Percentiles rank a stretch among this genome's conserved stretches.
Conservation (phyloP, 2,113 vertebrate genomes). For the Pongo abelii region DNA sequence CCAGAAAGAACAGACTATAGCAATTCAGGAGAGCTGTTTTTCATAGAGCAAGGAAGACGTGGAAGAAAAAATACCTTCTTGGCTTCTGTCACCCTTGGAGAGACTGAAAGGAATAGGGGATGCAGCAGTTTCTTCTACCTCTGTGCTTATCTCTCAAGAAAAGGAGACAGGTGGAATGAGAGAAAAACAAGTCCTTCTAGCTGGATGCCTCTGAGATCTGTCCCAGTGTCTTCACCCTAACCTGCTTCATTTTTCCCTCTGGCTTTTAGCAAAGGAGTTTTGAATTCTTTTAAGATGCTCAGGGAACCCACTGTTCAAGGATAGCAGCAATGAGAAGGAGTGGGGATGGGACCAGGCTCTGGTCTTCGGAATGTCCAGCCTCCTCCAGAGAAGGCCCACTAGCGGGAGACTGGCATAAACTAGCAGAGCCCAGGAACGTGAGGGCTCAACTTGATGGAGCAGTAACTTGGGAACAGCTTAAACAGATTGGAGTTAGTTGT, state of each 20-base stretch:
- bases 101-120: not conserved
- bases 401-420: not conserved
- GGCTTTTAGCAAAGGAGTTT: not conserved
- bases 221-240: not conserved
- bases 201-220: not conserved
- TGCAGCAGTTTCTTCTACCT: rapidly evolving
- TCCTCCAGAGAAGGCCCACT: not conserved
- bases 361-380: not conserved
- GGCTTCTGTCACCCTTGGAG: not conserved
- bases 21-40: not conserved
- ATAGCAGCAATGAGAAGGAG: not conserved
- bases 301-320: not conserved
- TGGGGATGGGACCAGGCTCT: not conserved
- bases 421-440: not conserved
- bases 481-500: too few species aligned
- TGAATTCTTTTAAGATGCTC: not conserved
- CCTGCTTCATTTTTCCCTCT: not conserved
- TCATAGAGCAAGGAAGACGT: not conserved
- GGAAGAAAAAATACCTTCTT: not conserved
- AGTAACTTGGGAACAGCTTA: not conserved
- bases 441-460: not conserved
- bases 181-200: not conserved
- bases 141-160: not conserved
- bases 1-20: not conserved
- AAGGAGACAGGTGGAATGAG: not conserved